A percentile compares a stretch with the other conserved stretches of the same genome.
phyloP scores from a whole-genome alignment of 2,797 vertebrate species.

The Rhabdomys pumilio region DNA sequence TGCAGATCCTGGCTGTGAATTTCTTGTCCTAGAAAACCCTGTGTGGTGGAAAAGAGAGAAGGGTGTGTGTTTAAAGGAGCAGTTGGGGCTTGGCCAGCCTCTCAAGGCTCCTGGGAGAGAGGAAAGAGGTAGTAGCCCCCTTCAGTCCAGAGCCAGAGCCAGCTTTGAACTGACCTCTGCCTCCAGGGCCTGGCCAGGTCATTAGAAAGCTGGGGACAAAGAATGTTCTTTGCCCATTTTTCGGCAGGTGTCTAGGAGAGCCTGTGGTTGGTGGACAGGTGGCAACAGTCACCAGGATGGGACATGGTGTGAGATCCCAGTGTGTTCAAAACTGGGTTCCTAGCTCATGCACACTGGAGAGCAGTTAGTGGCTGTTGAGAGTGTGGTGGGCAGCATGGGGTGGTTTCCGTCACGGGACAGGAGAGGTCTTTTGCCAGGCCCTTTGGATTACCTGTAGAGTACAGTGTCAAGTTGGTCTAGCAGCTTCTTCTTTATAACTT shows the following conservation, averaged over 20 bases:
- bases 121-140: neutral
- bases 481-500: neutral
- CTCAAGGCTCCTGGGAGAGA: constrained; percentile 30
- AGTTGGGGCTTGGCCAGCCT: constrained; percentile 54
- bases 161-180: neutral
- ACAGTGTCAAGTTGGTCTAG: neutral
- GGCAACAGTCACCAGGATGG: neutral
- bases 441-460: neutral
- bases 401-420: neutral
- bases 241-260: neutral
- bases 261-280: neutral
- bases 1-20: constrained; percentile 68
- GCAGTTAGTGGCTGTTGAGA: neutral
- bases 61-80: constrained; percentile 57
- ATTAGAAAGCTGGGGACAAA: neutral
- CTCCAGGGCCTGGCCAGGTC: neutral
- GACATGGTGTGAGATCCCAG: neutral
- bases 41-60: constrained; percentile 55
- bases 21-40: constrained; percentile 69
- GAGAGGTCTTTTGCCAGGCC: neutral
- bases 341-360: neutral
- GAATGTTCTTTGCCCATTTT: neutral
- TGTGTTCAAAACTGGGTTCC: neutral
- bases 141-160: neutral
- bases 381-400: neutral